Evolutionary conservation across 2,888 invertebrate genomes (phyloP), one percentile per base, ranked within the genome.

Genomic region (Hipparchia semele): DNA sequence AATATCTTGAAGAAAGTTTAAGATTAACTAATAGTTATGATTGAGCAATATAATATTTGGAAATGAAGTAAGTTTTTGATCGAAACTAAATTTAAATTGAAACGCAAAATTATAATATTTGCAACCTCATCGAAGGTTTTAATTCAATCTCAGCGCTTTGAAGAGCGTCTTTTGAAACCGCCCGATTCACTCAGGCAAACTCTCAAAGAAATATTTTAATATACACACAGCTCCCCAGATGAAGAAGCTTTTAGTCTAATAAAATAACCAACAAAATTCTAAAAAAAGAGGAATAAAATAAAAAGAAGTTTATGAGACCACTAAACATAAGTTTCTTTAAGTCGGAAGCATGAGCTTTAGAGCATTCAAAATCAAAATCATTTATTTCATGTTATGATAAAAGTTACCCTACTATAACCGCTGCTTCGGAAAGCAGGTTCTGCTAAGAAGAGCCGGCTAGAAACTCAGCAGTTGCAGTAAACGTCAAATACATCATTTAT

Each of bases 121-220:
- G 75, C 76, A 68, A 72, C 64, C 62, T 76, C 73, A 75, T 75
- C 73, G 73, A 70, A 70, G 66, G 49, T 60, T 70, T 75, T 76
- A 75, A 76, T 75, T 76, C 67, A 73, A 75, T 75, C 61, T 53
- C 65, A 61, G 67, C 33, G 49, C 70, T 73, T 75, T 70, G 74
- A 72, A 46, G 61, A 56, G 62, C 70, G 72, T 70, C 72, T 67
- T 77, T 76, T 75, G 74, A 73, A 68, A 73, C 45, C 71, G 72
- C 70, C 61, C 75, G 74, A 73, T 74, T 70, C 70, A 73, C 73
- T 70, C 68, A 51, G 74, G 73, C 73, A 68, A 75, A 72, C 71
- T 67, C 65, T 64, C 67, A 73, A 74, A 73, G 66, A 73, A 72
- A 76, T 73, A 53, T 61, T 58, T 45, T 53, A 67, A 33, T 69